Evolutionary conservation across 1,140 invertebrate genomes (phyloP).

Genomic region (Drosophila rhopaloa): DNA sequence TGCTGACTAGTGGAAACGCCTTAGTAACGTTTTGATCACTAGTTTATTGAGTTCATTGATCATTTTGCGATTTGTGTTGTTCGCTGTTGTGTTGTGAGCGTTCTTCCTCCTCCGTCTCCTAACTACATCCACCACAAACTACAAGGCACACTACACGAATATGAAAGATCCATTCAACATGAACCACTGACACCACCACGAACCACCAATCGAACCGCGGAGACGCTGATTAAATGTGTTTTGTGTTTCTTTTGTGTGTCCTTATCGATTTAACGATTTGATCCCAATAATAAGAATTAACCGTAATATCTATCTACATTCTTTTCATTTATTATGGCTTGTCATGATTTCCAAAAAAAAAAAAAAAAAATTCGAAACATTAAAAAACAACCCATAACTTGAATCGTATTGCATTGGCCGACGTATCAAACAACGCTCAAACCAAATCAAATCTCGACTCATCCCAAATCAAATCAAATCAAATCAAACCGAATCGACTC

Average conservation of each 20-base stretch:
- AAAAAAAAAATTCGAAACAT: slow-evolving; percentile 13
- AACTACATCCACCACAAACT: slow-evolving; percentile 7
- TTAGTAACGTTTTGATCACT: slow-evolving; percentile 27
- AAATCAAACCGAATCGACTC: slow-evolving; percentile 23
- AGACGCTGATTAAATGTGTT: slow-evolving; percentile 44
- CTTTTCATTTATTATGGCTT: slow-evolving; percentile 69
- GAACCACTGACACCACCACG: slow-evolving; percentile 10
- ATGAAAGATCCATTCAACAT: slow-evolving; percentile 14
- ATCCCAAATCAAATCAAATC: slow-evolving; percentile 28
- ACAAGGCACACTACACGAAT: slow-evolving; percentile 13
- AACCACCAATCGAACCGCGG: slow-evolving; percentile 18
- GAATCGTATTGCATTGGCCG: slow-evolving; percentile 60
- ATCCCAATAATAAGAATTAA: slow-evolving; percentile 58
- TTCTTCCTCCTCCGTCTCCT: slow-evolving; percentile 8
- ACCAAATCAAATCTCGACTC: slow-evolving; percentile 25
- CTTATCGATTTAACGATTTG: slow-evolving; percentile 28
- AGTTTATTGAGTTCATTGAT: slow-evolving; percentile 37
- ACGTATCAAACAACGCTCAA: slow-evolving; percentile 53
- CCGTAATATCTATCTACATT: slow-evolving; percentile 64
- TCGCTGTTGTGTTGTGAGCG: slow-evolving; percentile 76
- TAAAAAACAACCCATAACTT: slow-evolving; percentile 23
- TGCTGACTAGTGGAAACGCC: slow-evolving; percentile 23
- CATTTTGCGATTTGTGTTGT: slow-evolving; percentile 71
- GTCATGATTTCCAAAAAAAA: slow-evolving; percentile 51
- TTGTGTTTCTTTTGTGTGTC: slow-evolving; percentile 60